Conservation (phyloP, 2,888 invertebrate genomes). For the Tetragnatha montana region DNA sequence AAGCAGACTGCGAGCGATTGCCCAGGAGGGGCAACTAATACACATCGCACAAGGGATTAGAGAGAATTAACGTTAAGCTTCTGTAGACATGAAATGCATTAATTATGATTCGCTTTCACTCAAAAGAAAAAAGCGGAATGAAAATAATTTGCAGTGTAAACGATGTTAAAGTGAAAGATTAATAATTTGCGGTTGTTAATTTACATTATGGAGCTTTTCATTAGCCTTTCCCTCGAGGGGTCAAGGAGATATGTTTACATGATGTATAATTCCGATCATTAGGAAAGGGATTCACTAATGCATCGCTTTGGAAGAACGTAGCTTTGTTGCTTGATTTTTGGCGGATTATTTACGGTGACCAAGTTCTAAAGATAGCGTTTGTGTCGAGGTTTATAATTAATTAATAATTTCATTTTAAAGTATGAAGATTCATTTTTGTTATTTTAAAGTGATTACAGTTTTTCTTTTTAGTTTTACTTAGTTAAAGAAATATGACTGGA, state of each 20-base stretch:
- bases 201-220: background rate
- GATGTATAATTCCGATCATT: background rate
- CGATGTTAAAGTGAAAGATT: conserved; percentile 3
- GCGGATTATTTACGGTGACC: no score
- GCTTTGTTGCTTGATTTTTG: no score
- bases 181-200: conserved; percentile 20
- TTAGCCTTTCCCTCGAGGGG: background rate
- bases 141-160: conserved; percentile 11
- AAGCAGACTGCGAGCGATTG: background rate
- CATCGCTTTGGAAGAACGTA: background rate
- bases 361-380: no score
- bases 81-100: conserved; percentile 39
- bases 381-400: no score
- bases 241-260: background rate
- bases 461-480: no score
- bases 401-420: no score
- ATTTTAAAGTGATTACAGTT: no score
- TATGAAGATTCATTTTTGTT: no score
- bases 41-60: conserved; percentile 16
- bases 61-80: conserved; percentile 29
- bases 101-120: conserved; percentile 47
- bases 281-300: background rate
- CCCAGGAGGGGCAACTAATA: background rate
- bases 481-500: no score
- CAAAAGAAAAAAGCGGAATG: conserved; percentile 3